Percentiles rank a stretch among this genome's conserved stretches.
Evolutionary conservation across 2,888 invertebrate genomes (phyloP).

Genomic region (Anodontia alba): DNA sequence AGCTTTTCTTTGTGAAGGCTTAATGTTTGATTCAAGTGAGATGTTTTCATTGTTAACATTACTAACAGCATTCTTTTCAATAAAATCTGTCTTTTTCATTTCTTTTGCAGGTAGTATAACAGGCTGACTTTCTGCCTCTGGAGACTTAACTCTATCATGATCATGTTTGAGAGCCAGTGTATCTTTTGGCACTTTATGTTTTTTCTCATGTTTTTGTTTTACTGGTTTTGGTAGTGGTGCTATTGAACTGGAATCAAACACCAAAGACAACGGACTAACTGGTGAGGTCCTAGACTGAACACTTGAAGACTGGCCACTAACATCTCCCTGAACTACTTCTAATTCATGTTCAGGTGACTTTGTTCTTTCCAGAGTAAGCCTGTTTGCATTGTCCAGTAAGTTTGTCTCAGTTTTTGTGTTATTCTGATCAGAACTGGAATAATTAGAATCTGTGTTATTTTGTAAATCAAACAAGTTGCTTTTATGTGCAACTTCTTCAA

Average conservation of each 20-base stretch:
- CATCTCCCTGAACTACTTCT: background rate
- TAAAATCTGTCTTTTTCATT: conserved; percentile 3
- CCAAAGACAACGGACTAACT: conserved; percentile 36
- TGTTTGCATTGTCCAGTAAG: background rate
- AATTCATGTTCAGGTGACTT: background rate
- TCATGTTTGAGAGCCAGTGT: conserved; percentile 56
- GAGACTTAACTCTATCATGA: background rate
- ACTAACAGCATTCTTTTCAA: background rate
- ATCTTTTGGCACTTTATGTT: conserved; percentile 48
- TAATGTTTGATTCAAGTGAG: conserved; percentile 30
- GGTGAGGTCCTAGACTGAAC: conserved; percentile 30
- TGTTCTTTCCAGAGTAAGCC: background rate
- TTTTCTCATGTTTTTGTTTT: conserved; percentile 5
- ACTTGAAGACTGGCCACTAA: background rate
- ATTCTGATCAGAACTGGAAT: background rate
- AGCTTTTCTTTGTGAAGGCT: conserved; percentile 38
- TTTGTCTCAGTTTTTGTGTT: conserved; percentile 24
- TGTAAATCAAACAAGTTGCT: background rate
- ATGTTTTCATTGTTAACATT: conserved; percentile 19
- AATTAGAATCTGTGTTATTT: background rate
- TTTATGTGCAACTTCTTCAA: background rate
- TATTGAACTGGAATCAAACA: conserved; percentile 58
- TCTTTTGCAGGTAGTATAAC: background rate
- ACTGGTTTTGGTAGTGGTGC: conserved; percentile 26
- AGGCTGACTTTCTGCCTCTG: background rate